Conservation (phyloP, 1,140 invertebrate genomes). For the Nasonia vitripennis region DNA sequence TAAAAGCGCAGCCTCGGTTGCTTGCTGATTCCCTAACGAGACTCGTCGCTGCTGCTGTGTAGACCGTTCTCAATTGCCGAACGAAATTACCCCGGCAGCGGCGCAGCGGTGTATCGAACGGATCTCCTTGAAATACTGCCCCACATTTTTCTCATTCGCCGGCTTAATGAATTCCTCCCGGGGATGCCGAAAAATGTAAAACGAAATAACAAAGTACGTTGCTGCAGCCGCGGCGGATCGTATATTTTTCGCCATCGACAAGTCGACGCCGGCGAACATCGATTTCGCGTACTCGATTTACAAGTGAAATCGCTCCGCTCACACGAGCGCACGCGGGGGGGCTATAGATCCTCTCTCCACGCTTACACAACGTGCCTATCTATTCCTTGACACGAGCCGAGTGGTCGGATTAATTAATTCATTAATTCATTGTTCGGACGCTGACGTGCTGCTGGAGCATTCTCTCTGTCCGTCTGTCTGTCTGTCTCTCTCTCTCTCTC, state of each 20-base stretch:
- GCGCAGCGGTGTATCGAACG: not conserved
- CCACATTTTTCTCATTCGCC: slow-evolving; percentile 1
- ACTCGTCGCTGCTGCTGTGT: not conserved
- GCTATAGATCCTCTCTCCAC: not conserved
- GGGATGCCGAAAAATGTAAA: slow-evolving; percentile 13
- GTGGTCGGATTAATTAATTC: slow-evolving; percentile 32
- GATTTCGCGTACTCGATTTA: slow-evolving; percentile 36
- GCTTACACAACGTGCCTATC: not conserved
- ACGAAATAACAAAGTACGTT: not conserved
- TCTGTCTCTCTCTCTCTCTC: too few species aligned
- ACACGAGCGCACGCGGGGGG: not conserved
- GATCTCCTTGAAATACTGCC: slow-evolving; percentile 32
- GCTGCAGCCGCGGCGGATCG: not conserved
- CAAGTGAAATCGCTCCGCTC: slow-evolving; percentile 23
- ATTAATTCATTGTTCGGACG: slow-evolving; percentile 30
- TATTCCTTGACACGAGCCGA: slow-evolving; percentile 12
- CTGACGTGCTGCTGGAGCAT: not conserved
- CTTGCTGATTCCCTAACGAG: not conserved
- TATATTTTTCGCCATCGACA: slow-evolving; percentile 28
- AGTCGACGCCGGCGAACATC: slow-evolving; percentile 4
- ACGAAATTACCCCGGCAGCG: not conserved
- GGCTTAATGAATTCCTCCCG: not conserved
- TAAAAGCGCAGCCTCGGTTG: not conserved
- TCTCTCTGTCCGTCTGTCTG: too few species aligned
- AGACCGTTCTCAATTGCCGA: not conserved